Evolutionary conservation across 2,113 vertebrate species (phyloP).

Genomic region (Megaceryle torquata): DNA sequence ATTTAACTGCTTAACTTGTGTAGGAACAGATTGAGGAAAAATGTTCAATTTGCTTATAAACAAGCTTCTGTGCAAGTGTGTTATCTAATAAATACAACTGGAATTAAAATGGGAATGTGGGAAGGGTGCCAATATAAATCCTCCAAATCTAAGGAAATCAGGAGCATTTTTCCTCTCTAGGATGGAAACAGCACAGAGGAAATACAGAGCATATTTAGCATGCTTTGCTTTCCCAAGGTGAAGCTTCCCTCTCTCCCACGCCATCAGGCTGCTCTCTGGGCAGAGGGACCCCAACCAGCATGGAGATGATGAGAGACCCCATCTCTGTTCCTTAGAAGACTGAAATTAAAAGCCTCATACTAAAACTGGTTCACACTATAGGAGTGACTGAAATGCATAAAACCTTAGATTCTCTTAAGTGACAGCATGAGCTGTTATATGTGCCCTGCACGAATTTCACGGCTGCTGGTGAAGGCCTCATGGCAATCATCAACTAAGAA

Average conservation of each 20-base stretch:
- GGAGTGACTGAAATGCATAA: background rate
- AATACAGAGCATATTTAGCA: constrained; percentile 29
- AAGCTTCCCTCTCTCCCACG: background rate
- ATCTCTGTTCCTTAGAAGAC: background rate
- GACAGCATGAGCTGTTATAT: background rate
- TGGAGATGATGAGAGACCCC: rapidly evolving
- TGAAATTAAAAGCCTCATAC: background rate
- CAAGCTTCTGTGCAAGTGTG: background rate
- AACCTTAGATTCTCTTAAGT: background rate
- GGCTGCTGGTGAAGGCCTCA: background rate
- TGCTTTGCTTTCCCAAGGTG: background rate
- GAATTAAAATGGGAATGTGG: constrained; percentile 11
- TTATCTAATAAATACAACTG: constrained; percentile 20
- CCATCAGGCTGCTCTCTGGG: background rate
- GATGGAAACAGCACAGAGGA: background rate
- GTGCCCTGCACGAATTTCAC: background rate
- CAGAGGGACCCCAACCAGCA: background rate
- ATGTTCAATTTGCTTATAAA: background rate
- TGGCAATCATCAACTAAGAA: background rate
- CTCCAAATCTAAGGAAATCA: background rate
- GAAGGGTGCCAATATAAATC: constrained; percentile 17
- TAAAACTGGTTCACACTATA: background rate
- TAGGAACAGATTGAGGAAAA: background rate
- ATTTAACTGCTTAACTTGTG: background rate
- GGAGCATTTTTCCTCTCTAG: constrained; percentile 19